Percentiles rank a stretch among this genome's conserved stretches.
Evolutionary conservation across 35 echinoderm and acorn worm species (phyloP).

Genomic region (Stichopus chloronotus): DNA sequence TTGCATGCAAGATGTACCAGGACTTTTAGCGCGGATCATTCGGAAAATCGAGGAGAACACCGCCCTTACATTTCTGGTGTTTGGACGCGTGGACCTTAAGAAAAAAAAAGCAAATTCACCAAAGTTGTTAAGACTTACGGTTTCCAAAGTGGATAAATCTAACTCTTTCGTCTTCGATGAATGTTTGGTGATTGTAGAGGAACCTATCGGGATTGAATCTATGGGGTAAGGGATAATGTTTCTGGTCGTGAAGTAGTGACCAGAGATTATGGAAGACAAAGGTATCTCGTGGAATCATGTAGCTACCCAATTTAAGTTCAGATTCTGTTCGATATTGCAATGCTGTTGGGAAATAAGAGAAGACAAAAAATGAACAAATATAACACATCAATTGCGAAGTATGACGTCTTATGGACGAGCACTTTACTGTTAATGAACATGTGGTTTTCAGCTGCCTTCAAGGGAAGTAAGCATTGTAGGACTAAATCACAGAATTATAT

Average conservation of each 20-base stretch:
- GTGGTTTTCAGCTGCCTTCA: too few species aligned
- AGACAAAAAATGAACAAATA: neutral
- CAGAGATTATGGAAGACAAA: slow-evolving; percentile 55
- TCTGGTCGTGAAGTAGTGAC: slow-evolving; percentile 36
- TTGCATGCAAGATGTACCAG: too few species aligned
- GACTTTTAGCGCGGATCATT: too few species aligned
- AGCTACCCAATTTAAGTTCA: slow-evolving; percentile 7
- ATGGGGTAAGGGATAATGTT: slow-evolving; percentile 36
- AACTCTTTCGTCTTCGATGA: slow-evolving; percentile 38
- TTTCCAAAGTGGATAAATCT: slow-evolving; percentile 46
- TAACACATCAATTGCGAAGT: too few species aligned
- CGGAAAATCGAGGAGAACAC: too few species aligned
- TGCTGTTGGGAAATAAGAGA: neutral
- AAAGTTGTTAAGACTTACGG: neutral
- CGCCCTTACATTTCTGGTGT: too few species aligned
- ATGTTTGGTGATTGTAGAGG: slow-evolving; percentile 12
- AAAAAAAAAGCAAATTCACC: neutral
- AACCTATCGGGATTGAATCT: slow-evolving; percentile 60
- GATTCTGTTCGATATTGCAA: slow-evolving; percentile 41
- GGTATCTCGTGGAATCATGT: slow-evolving; percentile 19
- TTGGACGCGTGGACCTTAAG: neutral
- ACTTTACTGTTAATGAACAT: too few species aligned
- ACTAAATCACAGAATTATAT: too few species aligned
- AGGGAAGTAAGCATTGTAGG: too few species aligned
- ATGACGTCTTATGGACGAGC: too few species aligned